A percentile compares a stretch with the other conserved stretches of the same genome.
phyloP scores from a whole-genome alignment of 1,140 invertebrate genomes.

The Agrilus planipennis region DNA sequence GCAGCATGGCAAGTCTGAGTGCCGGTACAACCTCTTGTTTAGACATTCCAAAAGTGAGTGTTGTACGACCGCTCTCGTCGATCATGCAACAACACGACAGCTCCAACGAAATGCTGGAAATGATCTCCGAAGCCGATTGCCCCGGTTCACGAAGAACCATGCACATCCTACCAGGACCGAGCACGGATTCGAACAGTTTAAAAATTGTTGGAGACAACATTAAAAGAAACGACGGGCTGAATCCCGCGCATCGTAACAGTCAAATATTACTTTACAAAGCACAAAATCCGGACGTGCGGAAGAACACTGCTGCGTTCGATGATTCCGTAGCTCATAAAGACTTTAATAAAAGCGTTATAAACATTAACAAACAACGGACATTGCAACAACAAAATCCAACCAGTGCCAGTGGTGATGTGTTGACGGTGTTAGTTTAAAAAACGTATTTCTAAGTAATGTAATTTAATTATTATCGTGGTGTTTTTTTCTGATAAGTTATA shows the following conservation, averaged over 20 bases:
- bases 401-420: slow-evolving; percentile 31
- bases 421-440: slow-evolving; percentile 29
- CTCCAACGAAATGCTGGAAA: slow-evolving; percentile 47
- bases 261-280: slow-evolving; percentile 58
- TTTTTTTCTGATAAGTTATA: not conserved
- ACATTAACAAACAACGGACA: slow-evolving; percentile 35
- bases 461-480: not conserved
- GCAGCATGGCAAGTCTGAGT: slow-evolving; percentile 29
- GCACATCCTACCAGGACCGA: slow-evolving; percentile 29
- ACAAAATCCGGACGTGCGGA: slow-evolving; percentile 62
- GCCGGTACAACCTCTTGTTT: slow-evolving; percentile 27
- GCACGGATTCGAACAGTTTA: slow-evolving; percentile 21
- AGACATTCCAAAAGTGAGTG: slow-evolving; percentile 38
- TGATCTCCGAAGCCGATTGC: slow-evolving; percentile 44
- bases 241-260: slow-evolving; percentile 40
- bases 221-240: slow-evolving; percentile 26
- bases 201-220: slow-evolving; percentile 24
- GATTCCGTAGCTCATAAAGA: slow-evolving; percentile 59
- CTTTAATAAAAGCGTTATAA: slow-evolving; percentile 59
- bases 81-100: slow-evolving; percentile 30
- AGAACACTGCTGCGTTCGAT: slow-evolving; percentile 61
- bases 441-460: not conserved
- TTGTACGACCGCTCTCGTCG: slow-evolving; percentile 45
- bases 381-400: slow-evolving; percentile 26
- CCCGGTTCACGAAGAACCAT: slow-evolving; percentile 31